A percentile compares a stretch with the other conserved stretches of the same genome.
These are phyloP conservation scores for Pogonophryne albipinna DNA, from an alignment of 2,797 vertebrate species.

Conservation along the genomic window DNA sequence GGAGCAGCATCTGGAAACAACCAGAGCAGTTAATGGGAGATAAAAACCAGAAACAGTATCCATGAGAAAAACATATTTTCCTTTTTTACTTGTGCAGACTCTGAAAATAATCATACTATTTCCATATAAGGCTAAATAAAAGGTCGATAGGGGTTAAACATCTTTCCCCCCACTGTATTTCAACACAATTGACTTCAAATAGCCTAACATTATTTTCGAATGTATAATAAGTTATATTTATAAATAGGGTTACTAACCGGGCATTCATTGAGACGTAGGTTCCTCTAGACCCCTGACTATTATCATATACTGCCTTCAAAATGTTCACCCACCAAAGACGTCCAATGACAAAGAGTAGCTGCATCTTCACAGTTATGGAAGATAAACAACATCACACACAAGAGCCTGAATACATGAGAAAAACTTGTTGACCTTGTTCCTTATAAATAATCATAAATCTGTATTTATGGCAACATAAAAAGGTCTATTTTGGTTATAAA, in stretches of 20 bases:
- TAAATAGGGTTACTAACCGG: no score
- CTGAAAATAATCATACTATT: not conserved
- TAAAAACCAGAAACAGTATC: not conserved
- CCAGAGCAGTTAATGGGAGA: slow-evolving; percentile 13
- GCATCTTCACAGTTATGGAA: slow-evolving; percentile 42
- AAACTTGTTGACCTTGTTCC: not conserved
- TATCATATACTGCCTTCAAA: no score
- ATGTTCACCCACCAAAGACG: no score
- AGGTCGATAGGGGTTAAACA: not conserved
- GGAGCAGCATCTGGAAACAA: slow-evolving; percentile 46
- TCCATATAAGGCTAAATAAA: not conserved
- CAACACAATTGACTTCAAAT: not conserved
- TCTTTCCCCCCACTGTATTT: not conserved
- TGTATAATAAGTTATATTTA: not conserved
- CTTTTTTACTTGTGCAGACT: not conserved
- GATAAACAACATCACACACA: not conserved
- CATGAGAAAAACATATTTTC: not conserved
- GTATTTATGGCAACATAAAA: not conserved
- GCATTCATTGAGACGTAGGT: no score
- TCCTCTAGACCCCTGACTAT: no score
- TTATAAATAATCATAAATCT: not conserved
- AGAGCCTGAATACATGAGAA: no score
- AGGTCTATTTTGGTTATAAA: not conserved
- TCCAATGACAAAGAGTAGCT: slow-evolving; percentile 13
- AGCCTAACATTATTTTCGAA: not conserved